Percentiles rank a stretch among this genome's conserved stretches.
Evolutionary conservation across 1,140 invertebrate species (phyloP).

Genomic region (Drosophila mojavensis): DNA sequence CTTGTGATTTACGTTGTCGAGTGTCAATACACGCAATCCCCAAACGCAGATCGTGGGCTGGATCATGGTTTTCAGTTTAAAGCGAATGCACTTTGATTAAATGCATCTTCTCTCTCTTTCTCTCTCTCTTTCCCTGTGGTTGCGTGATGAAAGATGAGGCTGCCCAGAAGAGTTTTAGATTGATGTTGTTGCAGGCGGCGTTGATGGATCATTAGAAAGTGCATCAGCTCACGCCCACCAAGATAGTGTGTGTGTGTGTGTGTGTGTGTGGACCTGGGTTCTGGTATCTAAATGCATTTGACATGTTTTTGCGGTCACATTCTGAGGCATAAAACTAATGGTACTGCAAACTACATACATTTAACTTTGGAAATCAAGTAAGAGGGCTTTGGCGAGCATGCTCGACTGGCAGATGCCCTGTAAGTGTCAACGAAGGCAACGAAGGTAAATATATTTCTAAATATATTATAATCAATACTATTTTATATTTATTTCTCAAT

Average conservation of each 20-base stretch:
- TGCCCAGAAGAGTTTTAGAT: constrained; percentile 9
- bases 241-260: background rate
- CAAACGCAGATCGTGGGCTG: constrained; percentile 30
- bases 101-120: constrained; percentile 10
- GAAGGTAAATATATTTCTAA: no score
- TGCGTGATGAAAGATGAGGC: constrained; percentile 37
- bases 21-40: constrained; percentile 72
- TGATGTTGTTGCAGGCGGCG: constrained; percentile 36
- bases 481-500: no score
- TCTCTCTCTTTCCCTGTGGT: background rate
- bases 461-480: no score
- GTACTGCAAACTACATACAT: constrained; percentile 33
- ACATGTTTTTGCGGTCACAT: constrained; percentile 67
- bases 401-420: background rate
- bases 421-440: no score
- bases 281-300: constrained; percentile 74
- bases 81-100: constrained; percentile 40
- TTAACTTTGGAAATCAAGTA: constrained; percentile 10
- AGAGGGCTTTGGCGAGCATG: background rate
- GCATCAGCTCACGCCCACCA: constrained; percentile 48
- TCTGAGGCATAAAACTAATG: constrained; percentile 66
- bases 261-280: background rate
- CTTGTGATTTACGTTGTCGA: constrained; percentile 75
- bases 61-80: background rate
- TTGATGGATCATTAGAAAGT: constrained; percentile 56